Evolutionary conservation across 2,888 invertebrate genomes (phyloP).

Genomic region (Neria commutata): DNA sequence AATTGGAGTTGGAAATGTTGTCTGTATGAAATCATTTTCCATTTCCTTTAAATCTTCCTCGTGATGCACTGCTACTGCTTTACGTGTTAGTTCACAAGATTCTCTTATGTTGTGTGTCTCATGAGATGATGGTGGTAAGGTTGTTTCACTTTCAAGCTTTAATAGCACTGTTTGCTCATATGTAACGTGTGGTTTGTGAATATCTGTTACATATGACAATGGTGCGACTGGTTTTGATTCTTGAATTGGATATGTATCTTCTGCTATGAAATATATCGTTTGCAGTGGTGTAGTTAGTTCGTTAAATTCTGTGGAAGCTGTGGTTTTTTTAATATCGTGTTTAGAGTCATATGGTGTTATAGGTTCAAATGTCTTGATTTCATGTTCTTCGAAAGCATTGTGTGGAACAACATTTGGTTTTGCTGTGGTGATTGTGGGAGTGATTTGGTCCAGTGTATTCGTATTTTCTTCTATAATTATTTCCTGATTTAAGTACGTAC

Average conservation of each 20-base stretch:
- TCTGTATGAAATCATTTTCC: constrained; percentile 10
- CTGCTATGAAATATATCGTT: constrained; percentile 26
- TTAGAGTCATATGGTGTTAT: constrained; percentile 26
- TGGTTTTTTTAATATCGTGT: constrained; percentile 20
- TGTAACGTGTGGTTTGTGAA: constrained; percentile 23
- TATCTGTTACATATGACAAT: neutral
- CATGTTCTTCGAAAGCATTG: constrained; percentile 19
- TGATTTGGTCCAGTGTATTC: constrained; percentile 23
- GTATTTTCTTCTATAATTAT: constrained; percentile 40
- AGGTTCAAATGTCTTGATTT: constrained; percentile 29
- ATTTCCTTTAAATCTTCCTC: constrained; percentile 19
- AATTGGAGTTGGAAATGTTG: neutral
- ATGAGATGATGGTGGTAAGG: constrained; percentile 12
- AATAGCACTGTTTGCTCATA: constrained; percentile 21
- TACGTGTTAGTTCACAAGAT: constrained; percentile 17
- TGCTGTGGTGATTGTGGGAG: constrained; percentile 13
- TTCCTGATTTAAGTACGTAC: constrained; percentile 48
- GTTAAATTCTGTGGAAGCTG: constrained; percentile 25
- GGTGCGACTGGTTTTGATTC: constrained; percentile 8
- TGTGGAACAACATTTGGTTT: constrained; percentile 12
- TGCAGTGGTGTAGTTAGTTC: constrained; percentile 27
- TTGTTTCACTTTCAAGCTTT: constrained; percentile 29
- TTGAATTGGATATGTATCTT: constrained; percentile 26
- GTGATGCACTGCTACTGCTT: constrained; percentile 23
- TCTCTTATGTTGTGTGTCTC: constrained; percentile 23